Conservation (phyloP, 2,797 vertebrate species). For the Acomys russatus region DNA sequence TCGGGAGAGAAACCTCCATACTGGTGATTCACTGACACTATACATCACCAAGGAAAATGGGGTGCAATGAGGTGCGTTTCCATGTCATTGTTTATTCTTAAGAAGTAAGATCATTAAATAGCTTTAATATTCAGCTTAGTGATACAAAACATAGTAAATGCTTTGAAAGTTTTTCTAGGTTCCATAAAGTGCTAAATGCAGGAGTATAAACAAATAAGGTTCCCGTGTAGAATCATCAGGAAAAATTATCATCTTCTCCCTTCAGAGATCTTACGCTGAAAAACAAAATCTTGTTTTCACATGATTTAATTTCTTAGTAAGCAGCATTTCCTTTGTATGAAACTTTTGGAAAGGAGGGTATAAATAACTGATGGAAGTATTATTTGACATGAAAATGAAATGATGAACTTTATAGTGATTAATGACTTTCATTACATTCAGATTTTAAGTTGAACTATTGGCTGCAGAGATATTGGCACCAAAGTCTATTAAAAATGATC, state of each 20-base stretch:
- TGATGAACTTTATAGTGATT: slow-evolving; percentile 49
- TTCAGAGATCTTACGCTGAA: slow-evolving; percentile 7
- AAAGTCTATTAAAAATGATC: background rate
- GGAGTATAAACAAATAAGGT: slow-evolving; percentile 28
- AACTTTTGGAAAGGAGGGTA: background rate
- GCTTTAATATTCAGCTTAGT: slow-evolving; percentile 50
- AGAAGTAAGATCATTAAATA: slow-evolving; percentile 11
- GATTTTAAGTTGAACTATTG: slow-evolving; percentile 2
- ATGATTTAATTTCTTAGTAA: slow-evolving; percentile 59
- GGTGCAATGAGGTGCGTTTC: background rate
- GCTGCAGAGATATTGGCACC: background rate
- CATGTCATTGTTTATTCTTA: background rate
- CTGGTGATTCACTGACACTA: background rate
- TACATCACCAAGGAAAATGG: background rate
- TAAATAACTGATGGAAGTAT: slow-evolving; percentile 16
- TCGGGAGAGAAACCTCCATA: background rate
- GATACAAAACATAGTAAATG: background rate
- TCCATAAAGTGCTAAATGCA: background rate
- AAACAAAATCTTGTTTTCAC: slow-evolving; percentile 43
- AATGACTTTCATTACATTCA: slow-evolving; percentile 58
- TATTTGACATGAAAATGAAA: slow-evolving; percentile 60
- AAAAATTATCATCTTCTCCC: background rate
- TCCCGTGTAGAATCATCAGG: background rate
- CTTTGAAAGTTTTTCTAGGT: background rate
- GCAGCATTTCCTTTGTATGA: background rate